A percentile compares a stretch with the other conserved stretches of the same genome.
Evolutionary conservation across 1,140 invertebrate genomes (phyloP).

Genomic region (Zaprionus africanus): DNA sequence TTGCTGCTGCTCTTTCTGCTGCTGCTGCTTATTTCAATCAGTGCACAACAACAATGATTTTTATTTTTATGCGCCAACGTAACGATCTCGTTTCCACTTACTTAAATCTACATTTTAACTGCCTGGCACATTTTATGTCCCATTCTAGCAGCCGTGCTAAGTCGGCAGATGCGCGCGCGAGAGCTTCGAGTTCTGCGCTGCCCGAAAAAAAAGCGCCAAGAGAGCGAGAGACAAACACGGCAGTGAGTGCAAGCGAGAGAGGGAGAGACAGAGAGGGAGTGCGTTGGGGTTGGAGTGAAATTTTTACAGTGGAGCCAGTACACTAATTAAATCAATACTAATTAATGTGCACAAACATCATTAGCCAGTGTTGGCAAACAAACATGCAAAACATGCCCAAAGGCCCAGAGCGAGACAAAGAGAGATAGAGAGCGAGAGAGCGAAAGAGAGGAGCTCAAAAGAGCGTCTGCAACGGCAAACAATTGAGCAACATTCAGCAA

Average conservation of each 20-base stretch:
- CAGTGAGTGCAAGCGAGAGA: conserved; percentile 9
- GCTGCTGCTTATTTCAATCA: conserved; percentile 81
- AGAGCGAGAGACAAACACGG: conserved; percentile 30
- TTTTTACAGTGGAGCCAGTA: conserved; percentile 40
- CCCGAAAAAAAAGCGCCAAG: conserved; percentile 45
- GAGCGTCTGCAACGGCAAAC: conserved; percentile 54
- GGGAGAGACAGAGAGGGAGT: conserved; percentile 15
- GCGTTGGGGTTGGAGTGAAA: conserved; percentile 12
- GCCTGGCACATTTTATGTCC: conserved; percentile 84
- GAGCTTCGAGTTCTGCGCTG: conserved; percentile 39
- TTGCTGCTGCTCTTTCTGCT: conserved; percentile 39
- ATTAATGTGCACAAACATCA: conserved; percentile 64
- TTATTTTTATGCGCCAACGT: conserved; percentile 84
- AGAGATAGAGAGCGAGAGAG: conserved; percentile 3
- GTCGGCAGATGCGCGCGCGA: conserved; percentile 67
- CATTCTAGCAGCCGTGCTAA: conserved; percentile 75
- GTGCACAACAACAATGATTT: conserved; percentile 83
- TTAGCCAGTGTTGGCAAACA: conserved; percentile 43
- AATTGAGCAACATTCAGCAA: conserved; percentile 82
- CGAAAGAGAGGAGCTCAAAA: conserved; percentile 30
- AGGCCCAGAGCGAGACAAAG: background rate
- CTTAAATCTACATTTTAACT: conserved; percentile 85
- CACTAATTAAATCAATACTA: conserved; percentile 75
- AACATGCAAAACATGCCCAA: conserved; percentile 40
- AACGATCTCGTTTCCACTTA: conserved; percentile 85